phyloP scores from a whole-genome alignment of 2,797 vertebrate genomes.

The Eidolon dupreanum region DNA sequence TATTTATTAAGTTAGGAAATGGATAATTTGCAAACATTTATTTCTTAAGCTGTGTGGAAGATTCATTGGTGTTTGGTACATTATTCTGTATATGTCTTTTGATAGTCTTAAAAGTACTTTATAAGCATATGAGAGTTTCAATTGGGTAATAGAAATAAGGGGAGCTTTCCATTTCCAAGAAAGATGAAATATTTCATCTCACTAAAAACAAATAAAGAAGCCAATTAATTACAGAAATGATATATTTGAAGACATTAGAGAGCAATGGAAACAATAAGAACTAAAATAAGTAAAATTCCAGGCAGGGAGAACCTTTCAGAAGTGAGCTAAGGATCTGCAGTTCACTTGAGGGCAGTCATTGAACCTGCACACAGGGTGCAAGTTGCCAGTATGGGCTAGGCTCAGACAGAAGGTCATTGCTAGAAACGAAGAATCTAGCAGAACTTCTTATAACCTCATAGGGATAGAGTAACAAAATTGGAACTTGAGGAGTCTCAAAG shows the following conservation, averaged over 20 bases:
- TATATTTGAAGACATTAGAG: neutral
- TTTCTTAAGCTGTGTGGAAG: neutral
- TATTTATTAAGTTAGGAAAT: constrained; percentile 1
- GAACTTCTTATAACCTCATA: neutral
- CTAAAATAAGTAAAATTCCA: neutral
- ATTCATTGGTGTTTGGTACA: neutral
- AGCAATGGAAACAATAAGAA: neutral
- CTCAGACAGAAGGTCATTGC: neutral
- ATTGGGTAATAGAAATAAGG: neutral
- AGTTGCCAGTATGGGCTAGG: neutral
- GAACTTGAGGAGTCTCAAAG: neutral
- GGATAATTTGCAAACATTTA: neutral
- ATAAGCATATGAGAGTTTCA: neutral
- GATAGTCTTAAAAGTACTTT: neutral
- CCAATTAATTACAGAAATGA: neutral
- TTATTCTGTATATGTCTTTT: neutral
- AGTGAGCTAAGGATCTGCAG: neutral
- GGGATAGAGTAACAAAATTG: neutral
- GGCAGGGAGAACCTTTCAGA: neutral
- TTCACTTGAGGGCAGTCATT: neutral
- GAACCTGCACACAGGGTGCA: neutral
- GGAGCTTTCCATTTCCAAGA: neutral
- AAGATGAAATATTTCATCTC: neutral
- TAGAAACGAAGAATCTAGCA: neutral
- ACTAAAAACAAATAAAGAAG: neutral